Percentiles rank a stretch among this genome's conserved stretches.
These are phyloP conservation scores for Saccostrea cuccullata DNA, from an alignment of 1,140 invertebrate genomes.

Conservation along the genomic window DNA sequence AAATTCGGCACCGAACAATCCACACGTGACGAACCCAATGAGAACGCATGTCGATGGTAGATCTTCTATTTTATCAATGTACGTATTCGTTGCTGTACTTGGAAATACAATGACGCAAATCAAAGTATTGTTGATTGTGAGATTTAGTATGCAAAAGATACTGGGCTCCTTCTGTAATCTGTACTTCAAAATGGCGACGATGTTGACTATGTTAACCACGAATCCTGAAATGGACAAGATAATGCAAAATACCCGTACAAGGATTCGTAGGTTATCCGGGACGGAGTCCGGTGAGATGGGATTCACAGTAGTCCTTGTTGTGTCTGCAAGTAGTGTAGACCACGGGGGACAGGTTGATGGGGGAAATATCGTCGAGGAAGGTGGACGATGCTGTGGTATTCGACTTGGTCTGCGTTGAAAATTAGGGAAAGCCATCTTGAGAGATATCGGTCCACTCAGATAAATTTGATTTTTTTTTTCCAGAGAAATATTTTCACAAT, in stretches of 20 bases:
- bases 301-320: neutral
- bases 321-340: neutral
- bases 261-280: neutral
- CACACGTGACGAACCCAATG: slow-evolving; percentile 1
- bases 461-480: no score
- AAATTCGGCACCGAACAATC: slow-evolving; percentile 15
- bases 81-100: slow-evolving; percentile 16
- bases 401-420: neutral
- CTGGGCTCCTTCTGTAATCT: neutral
- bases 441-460: no score
- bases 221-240: neutral
- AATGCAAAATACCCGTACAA: neutral
- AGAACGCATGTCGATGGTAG: neutral
- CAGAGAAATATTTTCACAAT: no score
- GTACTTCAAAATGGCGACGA: slow-evolving; percentile 20
- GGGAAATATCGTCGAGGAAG: neutral
- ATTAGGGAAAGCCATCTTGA: no score
- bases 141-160: slow-evolving; percentile 14
- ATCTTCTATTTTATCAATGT: neutral
- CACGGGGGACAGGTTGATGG: neutral
- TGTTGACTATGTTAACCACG: slow-evolving; percentile 4
- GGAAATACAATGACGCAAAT: slow-evolving; percentile 17
- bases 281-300: neutral
- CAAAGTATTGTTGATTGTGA: neutral
- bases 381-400: neutral